Conservation (phyloP, 2,888 invertebrate species). For the Acholoe squamosa region DNA sequence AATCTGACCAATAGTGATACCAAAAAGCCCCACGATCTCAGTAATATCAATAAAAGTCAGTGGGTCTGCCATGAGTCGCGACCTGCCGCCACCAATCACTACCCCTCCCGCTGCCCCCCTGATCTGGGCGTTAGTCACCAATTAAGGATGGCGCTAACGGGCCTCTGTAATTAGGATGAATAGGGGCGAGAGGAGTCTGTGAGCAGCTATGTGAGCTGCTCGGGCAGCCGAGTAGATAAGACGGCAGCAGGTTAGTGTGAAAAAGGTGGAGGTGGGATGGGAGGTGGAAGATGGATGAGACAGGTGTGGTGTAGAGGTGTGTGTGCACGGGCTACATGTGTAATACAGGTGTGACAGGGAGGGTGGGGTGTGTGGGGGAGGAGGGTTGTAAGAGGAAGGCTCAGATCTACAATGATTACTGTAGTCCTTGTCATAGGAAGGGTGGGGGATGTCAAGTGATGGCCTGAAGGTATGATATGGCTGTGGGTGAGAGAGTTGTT, state of each 20-base stretch:
- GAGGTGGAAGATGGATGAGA: neutral
- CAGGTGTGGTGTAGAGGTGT: neutral
- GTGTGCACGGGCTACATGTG: neutral
- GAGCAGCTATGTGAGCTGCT: too few species aligned
- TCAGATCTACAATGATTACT: too few species aligned
- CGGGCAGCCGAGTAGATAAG: neutral
- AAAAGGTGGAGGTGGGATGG: neutral
- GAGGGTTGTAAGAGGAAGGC: too few species aligned
- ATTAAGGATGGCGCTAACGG: neutral
- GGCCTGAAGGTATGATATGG: too few species aligned
- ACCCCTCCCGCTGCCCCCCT: neutral
- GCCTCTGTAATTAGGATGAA: constrained; percentile 1
- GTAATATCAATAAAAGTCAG: too few species aligned
- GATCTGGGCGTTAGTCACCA: neutral
- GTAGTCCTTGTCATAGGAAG: too few species aligned
- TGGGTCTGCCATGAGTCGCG: neutral
- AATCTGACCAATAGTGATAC: too few species aligned
- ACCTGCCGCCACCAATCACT: neutral
- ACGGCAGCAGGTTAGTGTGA: neutral
- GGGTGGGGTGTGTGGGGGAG: too few species aligned
- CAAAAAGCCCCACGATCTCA: too few species aligned
- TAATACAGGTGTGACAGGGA: too few species aligned
- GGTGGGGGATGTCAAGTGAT: too few species aligned
- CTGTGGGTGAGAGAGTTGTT: too few species aligned
- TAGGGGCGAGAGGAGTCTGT: neutral